Conservation (phyloP, 2,888 invertebrate species). For the Pheosia gnoma region DNA sequence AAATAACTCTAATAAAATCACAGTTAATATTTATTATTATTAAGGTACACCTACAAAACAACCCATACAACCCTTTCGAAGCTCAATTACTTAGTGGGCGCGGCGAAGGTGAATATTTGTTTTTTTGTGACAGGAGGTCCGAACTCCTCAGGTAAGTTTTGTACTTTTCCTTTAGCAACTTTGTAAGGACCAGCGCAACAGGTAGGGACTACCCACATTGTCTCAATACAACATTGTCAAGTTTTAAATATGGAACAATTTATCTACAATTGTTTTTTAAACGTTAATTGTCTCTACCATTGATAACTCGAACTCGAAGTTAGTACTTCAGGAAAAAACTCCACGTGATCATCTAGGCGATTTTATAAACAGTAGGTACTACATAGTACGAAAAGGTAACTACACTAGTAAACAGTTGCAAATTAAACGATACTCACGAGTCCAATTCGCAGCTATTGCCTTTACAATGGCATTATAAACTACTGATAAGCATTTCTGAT, state of each 20-base stretch:
- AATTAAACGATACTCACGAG: conserved; percentile 4
- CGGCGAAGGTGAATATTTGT: neutral
- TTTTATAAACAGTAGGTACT: conserved; percentile 28
- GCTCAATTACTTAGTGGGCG: conserved; percentile 1
- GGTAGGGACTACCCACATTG: neutral
- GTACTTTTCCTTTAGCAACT: conserved; percentile 6
- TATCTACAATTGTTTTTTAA: conserved; percentile 18
- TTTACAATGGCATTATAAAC: conserved; percentile 49
- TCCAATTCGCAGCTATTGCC: conserved; percentile 21
- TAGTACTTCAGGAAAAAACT: conserved; percentile 17
- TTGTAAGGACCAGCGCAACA: neutral
- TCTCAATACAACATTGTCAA: conserved; percentile 20
- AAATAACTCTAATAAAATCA: no score
- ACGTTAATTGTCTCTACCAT: conserved; percentile 15
- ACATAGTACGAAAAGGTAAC: neutral
- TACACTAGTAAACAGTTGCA: neutral
- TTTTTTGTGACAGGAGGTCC: conserved; percentile 3
- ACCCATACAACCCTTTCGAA: neutral
- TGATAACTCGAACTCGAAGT: conserved; percentile 5
- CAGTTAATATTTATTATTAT: no score
- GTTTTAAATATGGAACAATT: conserved; percentile 12
- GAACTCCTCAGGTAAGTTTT: conserved; percentile 2
- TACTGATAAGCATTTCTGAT: conserved; percentile 56
- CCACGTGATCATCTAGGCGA: conserved; percentile 14
- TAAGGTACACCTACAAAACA: no score